Base-by-base conservation (phyloP, 2,888 invertebrate species). In the Orthonevra nobilis region DNA sequence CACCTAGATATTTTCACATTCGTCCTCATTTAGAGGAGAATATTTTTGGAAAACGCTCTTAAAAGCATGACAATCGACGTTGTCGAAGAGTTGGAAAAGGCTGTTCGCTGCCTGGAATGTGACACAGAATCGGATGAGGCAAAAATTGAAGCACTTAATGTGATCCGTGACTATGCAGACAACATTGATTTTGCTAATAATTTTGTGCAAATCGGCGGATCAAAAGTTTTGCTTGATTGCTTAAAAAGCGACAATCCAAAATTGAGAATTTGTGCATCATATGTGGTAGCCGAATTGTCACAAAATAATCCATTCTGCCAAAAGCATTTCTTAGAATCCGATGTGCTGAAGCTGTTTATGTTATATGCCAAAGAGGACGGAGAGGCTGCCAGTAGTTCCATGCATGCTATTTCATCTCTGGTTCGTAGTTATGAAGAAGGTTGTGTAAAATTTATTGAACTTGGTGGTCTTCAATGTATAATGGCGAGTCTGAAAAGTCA, bases 301-400 rank as follows among this genome's bases (percentile, higher is more conserved):
- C 97, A 97, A 88, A 96, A 97, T 89, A 97, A 97, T 89, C 92
- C 93, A 0, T 94, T 91, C 85, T 95, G 95, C 83, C 97, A 97
- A 87, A 88, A 91, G 19, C 90, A 91, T 36, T 92, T 93, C n/a
- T 82, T 95, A 3, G 92, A 94, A 73, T 90, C 91, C 44, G 92
- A 92, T 0, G 88, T 94, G 5, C 87, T 97, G 38, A 91, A 92
- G 0, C 89, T 91, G 5, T 87, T 97, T 10, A 84, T 95, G 9
- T 86, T 88, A 3, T 86, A 94, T 63, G 87, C 93, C 82, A 63
- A 64, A 3, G 69, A 81, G 9, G 85, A 88, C 0, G 88, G 89
- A 10, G 85, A 88, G 0, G 92, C 93, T 0, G 90, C 92, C 52
- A 88, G 92, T 7, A 95, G 95, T 87, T 92, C 94, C 17, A 85